Conservation (phyloP, 1,140 invertebrate species). For the Drosophila nannoptera region DNA sequence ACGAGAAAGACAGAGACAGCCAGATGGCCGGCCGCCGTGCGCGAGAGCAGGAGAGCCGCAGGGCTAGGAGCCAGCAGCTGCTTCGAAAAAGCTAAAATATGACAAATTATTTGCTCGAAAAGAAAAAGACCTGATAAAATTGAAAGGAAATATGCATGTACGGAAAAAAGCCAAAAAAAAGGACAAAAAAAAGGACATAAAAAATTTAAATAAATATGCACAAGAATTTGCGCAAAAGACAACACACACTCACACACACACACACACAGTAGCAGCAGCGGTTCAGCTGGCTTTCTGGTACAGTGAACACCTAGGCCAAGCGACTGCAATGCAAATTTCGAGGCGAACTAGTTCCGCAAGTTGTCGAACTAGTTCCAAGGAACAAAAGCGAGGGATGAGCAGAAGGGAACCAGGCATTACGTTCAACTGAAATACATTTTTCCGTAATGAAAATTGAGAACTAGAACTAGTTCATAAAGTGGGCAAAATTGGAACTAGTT, state of each 20-base stretch:
- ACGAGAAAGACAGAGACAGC: slow-evolving; percentile 9
- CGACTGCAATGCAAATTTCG: background rate
- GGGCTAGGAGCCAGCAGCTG: slow-evolving; percentile 27
- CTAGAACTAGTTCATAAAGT: too few relatives aligned
- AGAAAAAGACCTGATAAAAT: slow-evolving; percentile 10
- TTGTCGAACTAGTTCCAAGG: too few relatives aligned
- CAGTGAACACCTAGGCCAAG: slow-evolving; percentile 1
- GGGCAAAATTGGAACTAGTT: too few relatives aligned
- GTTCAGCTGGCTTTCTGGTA: slow-evolving; percentile 10
- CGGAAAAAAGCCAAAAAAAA: background rate
- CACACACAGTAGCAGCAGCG: background rate
- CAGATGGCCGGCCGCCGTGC: background rate
- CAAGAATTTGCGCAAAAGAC: background rate
- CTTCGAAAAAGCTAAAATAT: slow-evolving; percentile 1
- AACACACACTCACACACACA: background rate
- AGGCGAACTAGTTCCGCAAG: too few relatives aligned
- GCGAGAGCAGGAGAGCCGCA: background rate
- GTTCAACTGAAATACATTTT: too few relatives aligned
- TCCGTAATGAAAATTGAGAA: too few relatives aligned
- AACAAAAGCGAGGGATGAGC: too few relatives aligned
- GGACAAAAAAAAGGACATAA: background rate
- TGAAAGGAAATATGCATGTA: slow-evolving; percentile 3
- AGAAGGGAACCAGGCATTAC: too few relatives aligned
- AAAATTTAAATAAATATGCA: background rate
- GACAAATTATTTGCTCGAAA: slow-evolving; percentile 8